Percentiles rank a stretch among this genome's conserved stretches.
phyloP scores from a whole-genome alignment of 2,113 vertebrate genomes.

The Sorex fumeus region DNA sequence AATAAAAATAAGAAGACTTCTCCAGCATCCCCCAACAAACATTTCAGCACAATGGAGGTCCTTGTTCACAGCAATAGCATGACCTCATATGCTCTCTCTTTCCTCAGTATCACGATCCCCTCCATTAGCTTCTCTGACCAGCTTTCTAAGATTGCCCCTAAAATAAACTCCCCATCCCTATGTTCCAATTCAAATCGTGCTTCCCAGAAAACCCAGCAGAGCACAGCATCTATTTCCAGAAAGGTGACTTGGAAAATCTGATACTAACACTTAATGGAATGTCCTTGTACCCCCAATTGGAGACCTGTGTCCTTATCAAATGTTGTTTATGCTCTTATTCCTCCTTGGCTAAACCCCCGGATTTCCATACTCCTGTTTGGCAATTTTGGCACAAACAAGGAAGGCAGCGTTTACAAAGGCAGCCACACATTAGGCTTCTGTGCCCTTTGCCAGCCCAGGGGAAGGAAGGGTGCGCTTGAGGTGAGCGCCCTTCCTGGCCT shows the following conservation, averaged over 20 bases:
- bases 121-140: neutral
- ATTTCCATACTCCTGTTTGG: rapidly evolving
- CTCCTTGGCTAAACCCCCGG: neutral
- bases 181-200: neutral
- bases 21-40: neutral
- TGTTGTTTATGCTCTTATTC: neutral
- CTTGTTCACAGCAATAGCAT: neutral
- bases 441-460: neutral
- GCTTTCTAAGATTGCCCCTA: neutral
- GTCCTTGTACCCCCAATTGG: neutral
- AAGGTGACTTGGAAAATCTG: neutral
- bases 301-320: neutral
- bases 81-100: neutral
- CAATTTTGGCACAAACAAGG: neutral
- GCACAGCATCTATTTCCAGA: neutral
- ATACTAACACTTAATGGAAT: neutral
- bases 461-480: conserved; percentile 26
- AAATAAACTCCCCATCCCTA: neutral
- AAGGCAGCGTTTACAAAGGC: neutral
- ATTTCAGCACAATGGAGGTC: neutral
- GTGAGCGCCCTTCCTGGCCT: neutral
- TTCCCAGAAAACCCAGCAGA: neutral
- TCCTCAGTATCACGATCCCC: neutral
- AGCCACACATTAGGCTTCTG: neutral
- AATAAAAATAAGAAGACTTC: no score